Base-by-base conservation (phyloP, 2,113 vertebrate species). In the Eidolon helvum region DNA sequence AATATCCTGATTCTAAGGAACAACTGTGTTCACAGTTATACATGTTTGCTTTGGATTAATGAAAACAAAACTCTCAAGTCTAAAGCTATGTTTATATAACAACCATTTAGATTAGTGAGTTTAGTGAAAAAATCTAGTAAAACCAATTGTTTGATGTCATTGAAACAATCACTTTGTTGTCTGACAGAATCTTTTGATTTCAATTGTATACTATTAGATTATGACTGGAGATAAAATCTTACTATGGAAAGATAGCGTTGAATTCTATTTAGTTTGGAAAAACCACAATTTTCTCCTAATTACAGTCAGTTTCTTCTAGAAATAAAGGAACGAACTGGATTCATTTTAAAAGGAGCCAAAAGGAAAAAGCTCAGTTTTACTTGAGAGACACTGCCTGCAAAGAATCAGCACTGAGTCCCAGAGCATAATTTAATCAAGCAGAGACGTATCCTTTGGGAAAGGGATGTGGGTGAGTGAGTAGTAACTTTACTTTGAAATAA, bases 291-390 rank as follows among this genome's bases (percentile, higher is more conserved):
- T 88, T 57, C 65, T 97, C 74, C 48, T 94, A 95, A 86, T 96
- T 77, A 95, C 96, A 96, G 9, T 48, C 79, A 96, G 72, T 95
- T 96, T 71, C 66, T 95, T 97, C 40, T 77, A 92, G 86, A 85
- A 85, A 85, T 48, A 55, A 80, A 96, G n/a, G 59, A 80, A 88
- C 3, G 90, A 94, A 35, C 18, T 86, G 33, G 30, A 91, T 95
- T 77, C 75, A 95, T 92, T 93, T 96, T 85, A 69, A 38, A 95
- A 80, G 84, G 26, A 75, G 53, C 50, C 89, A 77, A 79, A 94
- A 94, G 55, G 63, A 57, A 94, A 94, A 91, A 77, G 8, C 66
- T 90, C 16, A n/a, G 0, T n/a, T 94, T 90, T 71, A 85, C 69
- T 87, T 88, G 53, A 59, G 75, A 97, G 57, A 22, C 28, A n/a